A percentile compares a stretch with the other conserved stretches of the same genome.
These are phyloP conservation scores for Ruditapes philippinarum DNA, from an alignment of 1,140 invertebrate species.

Conservation along the genomic window DNA sequence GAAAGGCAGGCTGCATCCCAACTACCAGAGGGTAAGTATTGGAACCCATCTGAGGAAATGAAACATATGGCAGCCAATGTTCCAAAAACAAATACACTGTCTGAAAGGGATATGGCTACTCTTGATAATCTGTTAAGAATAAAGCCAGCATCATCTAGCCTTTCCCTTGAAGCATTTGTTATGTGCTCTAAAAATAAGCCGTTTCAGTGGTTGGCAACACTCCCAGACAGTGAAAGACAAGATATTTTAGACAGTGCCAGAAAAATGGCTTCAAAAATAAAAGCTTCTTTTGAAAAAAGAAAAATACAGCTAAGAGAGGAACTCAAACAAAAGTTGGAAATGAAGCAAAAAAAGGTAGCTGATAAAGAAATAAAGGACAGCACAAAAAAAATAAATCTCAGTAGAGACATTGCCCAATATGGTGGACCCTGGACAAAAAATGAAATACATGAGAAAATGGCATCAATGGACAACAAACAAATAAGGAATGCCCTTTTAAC, in stretches of 20 bases:
- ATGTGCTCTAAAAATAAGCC: neutral
- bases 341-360: neutral
- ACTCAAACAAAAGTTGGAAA: neutral
- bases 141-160: neutral
- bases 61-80: neutral
- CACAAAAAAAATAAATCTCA: neutral
- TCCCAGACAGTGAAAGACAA: neutral
- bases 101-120: constrained; percentile 46
- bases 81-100: no score
- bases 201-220: neutral
- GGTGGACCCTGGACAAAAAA: neutral
- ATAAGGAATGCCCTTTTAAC: neutral
- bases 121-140: constrained; percentile 41
- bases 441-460: neutral
- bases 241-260: neutral
- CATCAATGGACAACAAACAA: neutral
- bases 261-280: neutral
- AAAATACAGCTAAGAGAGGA: neutral
- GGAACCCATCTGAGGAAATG: neutral
- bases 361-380: neutral
- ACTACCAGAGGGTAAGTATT: constrained; percentile 21
- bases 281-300: neutral
- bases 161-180: neutral
- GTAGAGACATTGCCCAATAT: neutral
- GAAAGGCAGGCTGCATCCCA: constrained; percentile 56